Evolutionary conservation across 2,888 invertebrate species (phyloP).

Genomic region (Hymenopus coronatus): DNA sequence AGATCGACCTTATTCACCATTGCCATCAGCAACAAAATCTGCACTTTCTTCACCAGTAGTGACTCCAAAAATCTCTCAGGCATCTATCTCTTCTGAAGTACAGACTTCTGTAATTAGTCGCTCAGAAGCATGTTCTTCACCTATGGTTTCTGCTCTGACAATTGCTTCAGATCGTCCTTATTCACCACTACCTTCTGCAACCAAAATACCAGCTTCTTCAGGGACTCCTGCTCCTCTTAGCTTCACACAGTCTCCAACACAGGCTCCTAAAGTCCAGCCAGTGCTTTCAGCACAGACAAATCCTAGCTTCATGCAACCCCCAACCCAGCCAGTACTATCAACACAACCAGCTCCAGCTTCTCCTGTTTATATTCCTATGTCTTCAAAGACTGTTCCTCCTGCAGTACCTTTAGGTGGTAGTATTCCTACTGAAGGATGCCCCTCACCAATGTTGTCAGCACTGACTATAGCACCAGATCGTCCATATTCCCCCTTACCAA

Average conservation of each 20-base stretch:
- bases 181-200: constrained; percentile 49
- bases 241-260: background rate
- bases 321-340: background rate
- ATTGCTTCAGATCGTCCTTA: constrained; percentile 64
- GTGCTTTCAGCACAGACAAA: background rate
- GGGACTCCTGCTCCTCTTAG: background rate
- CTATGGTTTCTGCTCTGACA: constrained; percentile 67
- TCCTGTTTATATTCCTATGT: background rate
- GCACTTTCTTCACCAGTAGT: background rate
- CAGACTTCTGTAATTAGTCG: background rate
- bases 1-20: constrained; percentile 59
- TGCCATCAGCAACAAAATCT: constrained; percentile 36
- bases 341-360: background rate
- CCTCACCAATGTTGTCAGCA: constrained; percentile 66
- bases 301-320: background rate
- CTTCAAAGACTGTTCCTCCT: background rate
- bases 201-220: background rate
- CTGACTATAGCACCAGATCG: constrained; percentile 70
- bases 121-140: constrained; percentile 48
- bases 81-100: background rate
- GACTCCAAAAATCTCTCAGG: background rate
- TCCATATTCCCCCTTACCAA: constrained; percentile 59
- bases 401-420: background rate
- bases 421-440: constrained; percentile 1
- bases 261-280: background rate